Conservation (phyloP, 2,113 vertebrate genomes). For the Hassar affinis region DNA sequence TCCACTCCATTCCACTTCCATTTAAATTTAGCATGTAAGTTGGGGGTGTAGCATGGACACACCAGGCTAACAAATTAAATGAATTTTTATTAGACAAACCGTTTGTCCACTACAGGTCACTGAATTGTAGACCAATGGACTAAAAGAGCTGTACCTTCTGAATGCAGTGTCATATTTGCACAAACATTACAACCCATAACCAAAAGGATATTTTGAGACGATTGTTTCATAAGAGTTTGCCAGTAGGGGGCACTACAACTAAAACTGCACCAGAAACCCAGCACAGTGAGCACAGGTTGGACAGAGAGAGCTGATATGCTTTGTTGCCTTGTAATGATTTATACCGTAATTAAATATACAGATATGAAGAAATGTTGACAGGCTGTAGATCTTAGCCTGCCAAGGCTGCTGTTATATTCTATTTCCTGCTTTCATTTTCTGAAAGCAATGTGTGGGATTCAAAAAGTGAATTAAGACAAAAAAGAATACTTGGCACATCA, state of each 20-base stretch:
- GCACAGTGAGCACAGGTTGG: background rate
- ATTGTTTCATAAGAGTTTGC: background rate
- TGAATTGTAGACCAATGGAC: background rate
- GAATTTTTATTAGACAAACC: background rate
- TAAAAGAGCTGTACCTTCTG: background rate
- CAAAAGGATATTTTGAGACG: background rate
- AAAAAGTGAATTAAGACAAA: background rate
- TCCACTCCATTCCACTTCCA: too few species aligned
- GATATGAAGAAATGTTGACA: background rate
- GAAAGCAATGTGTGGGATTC: background rate
- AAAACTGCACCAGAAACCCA: background rate
- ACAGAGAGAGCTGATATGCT: background rate
- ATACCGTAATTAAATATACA: background rate
- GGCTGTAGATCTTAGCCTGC: too few species aligned
- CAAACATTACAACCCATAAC: background rate
- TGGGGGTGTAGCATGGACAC: background rate
- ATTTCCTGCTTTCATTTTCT: background rate
- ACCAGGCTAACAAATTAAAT: background rate
- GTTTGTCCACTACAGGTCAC: background rate
- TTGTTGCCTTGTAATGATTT: background rate
- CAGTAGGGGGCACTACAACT: background rate
- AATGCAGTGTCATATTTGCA: background rate
- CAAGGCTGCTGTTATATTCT: background rate
- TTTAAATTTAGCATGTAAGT: too few species aligned
- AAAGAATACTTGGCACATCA: too few species aligned